Conservation (phyloP, 2,113 vertebrate genomes). For the Sander vitreus region DNA sequence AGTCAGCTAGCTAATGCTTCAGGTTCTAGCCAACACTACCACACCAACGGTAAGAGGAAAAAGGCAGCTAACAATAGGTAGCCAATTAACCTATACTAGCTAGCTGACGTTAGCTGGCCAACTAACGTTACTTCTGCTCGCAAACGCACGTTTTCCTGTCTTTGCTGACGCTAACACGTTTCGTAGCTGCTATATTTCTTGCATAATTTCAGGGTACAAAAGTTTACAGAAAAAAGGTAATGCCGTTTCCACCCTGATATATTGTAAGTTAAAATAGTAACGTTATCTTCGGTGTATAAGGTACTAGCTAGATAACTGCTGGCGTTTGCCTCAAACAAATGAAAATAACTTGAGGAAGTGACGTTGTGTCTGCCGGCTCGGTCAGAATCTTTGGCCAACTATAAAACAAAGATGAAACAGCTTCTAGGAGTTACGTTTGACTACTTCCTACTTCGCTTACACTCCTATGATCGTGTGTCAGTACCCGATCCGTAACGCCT, state of each 20-base stretch:
- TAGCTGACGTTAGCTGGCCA: constrained; percentile 59
- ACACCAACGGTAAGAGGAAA: neutral
- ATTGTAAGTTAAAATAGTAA: constrained; percentile 4
- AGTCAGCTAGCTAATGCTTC: neutral
- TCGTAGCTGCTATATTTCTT: neutral
- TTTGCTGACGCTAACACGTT: constrained; percentile 36
- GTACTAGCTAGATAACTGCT: constrained; percentile 47
- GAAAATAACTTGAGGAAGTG: constrained; percentile 78
- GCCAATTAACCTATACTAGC: constrained; percentile 52
- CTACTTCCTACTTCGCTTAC: constrained; percentile 57
- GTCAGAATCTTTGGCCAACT: constrained; percentile 1
- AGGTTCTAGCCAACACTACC: neutral
- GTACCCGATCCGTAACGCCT: too few relatives aligned
- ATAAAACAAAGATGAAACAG: constrained; percentile 42
- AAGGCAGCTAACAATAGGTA: constrained; percentile 49
- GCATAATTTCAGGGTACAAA: neutral
- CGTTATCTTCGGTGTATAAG: constrained; percentile 41
- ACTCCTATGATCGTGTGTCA: accelerated
- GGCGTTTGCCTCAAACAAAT: constrained; percentile 71
- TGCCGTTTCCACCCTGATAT: neutral
- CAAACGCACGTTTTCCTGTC: constrained; percentile 52
- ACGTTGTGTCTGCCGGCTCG: constrained; percentile 65
- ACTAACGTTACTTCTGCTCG: constrained; percentile 58
- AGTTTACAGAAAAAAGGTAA: neutral
- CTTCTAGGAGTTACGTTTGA: neutral